Conservation (phyloP, 2,113 vertebrate genomes). For the Xiphophorus hellerii region DNA sequence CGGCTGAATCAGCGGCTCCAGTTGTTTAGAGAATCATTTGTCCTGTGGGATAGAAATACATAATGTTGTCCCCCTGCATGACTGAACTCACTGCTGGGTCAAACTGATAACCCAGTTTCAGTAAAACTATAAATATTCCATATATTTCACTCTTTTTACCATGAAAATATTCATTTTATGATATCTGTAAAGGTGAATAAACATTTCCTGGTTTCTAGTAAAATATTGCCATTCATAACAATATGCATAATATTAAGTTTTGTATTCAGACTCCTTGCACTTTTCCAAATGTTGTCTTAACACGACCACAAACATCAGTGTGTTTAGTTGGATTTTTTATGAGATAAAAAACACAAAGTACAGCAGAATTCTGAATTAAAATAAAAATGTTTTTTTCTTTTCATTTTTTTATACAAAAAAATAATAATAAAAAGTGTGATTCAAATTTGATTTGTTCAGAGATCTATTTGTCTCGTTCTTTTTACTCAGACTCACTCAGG, state of each 20-base stretch:
- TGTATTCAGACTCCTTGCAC: not conserved
- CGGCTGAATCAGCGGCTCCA: conserved; percentile 7
- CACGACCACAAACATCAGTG: not conserved
- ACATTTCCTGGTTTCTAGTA: not conserved
- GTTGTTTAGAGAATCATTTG: conserved; percentile 33
- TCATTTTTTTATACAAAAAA: too few relatives aligned
- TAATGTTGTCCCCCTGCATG: not conserved
- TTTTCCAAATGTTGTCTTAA: not conserved
- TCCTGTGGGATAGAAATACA: conserved; percentile 4
- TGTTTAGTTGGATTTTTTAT: not conserved
- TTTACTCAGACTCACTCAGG: too few relatives aligned
- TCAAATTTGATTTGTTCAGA: too few relatives aligned
- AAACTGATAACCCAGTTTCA: not conserved
- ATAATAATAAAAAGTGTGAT: too few relatives aligned
- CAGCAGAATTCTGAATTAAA: too few relatives aligned
- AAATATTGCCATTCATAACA: not conserved
- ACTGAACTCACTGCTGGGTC: not conserved
- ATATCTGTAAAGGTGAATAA: not conserved
- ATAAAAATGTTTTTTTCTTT: too few relatives aligned
- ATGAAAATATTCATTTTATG: not conserved
- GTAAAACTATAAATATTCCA: not conserved
- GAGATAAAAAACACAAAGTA: too few relatives aligned
- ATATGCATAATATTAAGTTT: not conserved
- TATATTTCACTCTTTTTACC: not conserved
- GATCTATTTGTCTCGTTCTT: too few relatives aligned